Percentiles rank a stretch among this genome's conserved stretches.
Evolutionary conservation across 1,140 invertebrate species (phyloP).

Genomic region (Anastatus disparis): DNA sequence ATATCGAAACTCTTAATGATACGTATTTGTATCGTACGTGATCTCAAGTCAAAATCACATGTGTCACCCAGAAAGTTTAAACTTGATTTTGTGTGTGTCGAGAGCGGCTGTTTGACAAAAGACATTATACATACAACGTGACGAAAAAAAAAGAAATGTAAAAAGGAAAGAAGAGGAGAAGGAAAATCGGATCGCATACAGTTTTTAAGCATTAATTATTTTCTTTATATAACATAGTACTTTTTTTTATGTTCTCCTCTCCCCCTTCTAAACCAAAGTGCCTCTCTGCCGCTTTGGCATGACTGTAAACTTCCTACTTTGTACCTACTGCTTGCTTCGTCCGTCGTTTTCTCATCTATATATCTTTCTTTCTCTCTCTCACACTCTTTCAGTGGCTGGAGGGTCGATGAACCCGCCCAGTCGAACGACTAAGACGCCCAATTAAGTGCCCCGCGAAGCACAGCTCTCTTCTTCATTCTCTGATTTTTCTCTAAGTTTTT

Average conservation of each 20-base stretch:
- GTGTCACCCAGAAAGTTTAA: too few species aligned
- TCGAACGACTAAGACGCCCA: slow-evolving; percentile 34
- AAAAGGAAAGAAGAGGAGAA: background rate
- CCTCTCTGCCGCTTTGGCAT: background rate
- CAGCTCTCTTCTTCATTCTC: slow-evolving; percentile 31
- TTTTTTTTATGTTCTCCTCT: too few species aligned
- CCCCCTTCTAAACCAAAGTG: background rate
- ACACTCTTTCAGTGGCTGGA: background rate
- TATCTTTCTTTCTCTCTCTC: slow-evolving; percentile 15
- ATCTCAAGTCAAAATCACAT: background rate
- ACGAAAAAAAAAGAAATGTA: background rate
- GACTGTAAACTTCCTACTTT: slow-evolving; percentile 39
- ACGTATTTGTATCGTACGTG: too few species aligned
- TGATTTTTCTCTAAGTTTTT: slow-evolving; percentile 26
- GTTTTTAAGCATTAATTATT: slow-evolving; percentile 29
- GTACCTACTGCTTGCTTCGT: slow-evolving; percentile 2
- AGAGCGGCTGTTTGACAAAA: background rate
- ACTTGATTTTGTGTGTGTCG: too few species aligned
- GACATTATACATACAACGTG: background rate
- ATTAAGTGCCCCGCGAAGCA: slow-evolving; percentile 29
- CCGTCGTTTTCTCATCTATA: background rate
- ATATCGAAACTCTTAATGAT: too few species aligned
- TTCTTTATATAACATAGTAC: slow-evolving; percentile 30
- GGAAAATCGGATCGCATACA: background rate
- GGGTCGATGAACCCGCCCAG: slow-evolving; percentile 34